Evolutionary conservation across 2,888 invertebrate species (phyloP), one percentile per base, ranked within the genome.

Genomic region (Serripes groenlandicus): DNA sequence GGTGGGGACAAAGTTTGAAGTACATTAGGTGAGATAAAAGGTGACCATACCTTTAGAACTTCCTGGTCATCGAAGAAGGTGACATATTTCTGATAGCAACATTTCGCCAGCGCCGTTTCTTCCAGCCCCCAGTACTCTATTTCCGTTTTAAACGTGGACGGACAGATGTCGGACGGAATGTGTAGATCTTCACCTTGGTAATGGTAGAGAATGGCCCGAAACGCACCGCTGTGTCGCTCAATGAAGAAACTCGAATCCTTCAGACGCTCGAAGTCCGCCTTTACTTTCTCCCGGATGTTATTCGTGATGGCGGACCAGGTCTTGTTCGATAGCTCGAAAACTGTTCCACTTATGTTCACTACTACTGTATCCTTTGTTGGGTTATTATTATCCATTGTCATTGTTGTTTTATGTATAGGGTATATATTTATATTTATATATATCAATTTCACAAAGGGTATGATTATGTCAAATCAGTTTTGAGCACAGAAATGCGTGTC

Each of bases 91-190:
- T 80, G 71, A 52, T 83, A 87, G 35, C 90, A 90, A 52, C 88
- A 90, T 64, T 87, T 87, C 0, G 75, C 81, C 54, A 90, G 68
- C 3, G 42, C 54, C 7, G 69, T 35, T 9, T 81, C 62, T 9
- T 78, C 73, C 5, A 88, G 56, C 0, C 88, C 88, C 88, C 88
- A 90, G 34, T 86, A 88, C 21, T 85, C 80, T 11, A 90, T 42
- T 52, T 90, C 88, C 11, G 77, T 70, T 35, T 82, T 74, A 35
- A 78, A 82, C 15, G 82, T 62, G 11, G 83, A 78, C n/a, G 78
- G 83, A 42, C 83, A 83, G n/a, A 83, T 21, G 4, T 75, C 75
- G 1, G 42, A 28, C 15, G 83, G 83, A 9, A 83, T 52, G 37
- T 83, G 83, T n/a, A 83, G 69, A n/a, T 83, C 78, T 58, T 78